Base-by-base conservation (phyloP, 2,113 vertebrate species). In the Clarias gariepinus region DNA sequence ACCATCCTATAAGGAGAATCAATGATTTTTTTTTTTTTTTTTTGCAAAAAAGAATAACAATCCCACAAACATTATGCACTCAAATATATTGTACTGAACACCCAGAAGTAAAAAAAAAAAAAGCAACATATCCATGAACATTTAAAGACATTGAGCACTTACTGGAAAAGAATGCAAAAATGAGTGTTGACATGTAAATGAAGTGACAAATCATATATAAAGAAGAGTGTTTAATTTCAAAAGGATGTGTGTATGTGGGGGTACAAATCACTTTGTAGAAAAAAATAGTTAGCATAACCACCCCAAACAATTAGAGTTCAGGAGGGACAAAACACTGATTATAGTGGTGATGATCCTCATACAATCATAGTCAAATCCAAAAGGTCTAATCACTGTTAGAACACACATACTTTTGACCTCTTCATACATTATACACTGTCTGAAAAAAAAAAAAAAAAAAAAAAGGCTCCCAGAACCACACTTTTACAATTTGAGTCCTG, bases 161-260 rank as follows among this genome's bases (percentile, higher is more conserved):
- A 73, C 0, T 76, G 73, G 13, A n/a, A 47, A 52, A 73, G 36
- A 11, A 71, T 41, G 58, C n/a, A 77, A 73, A 80, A 5, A 9
- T 64, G 57, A 58, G 78, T 86, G 83, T 90, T 89, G 81, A 64
- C 53, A 61, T 88, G 89, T 90, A 83, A 86, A 92, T 89, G 90
- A 92, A 91, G 90, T 68, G 47, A 47, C 13, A 28, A 30, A 69
- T 18, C 2, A 33, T 28, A 30, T 18, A 21, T 30, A 30, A 68
- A 68, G 92, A 85, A 89, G 73, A 87, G 36, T 36, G 86, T 91
- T 89, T 93, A 91, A 94, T 93, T 94, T 92, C 89, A 85, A 91
- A 87, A 76, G 86, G 76, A 83, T 64, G 66, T 88, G 30, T 71
- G 30, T 73, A 79, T n/a, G 23, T n/a, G 10, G 23, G 11, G 41